phyloP scores from a whole-genome alignment of 2,113 vertebrate species.

The Peromyscus leucopus region DNA sequence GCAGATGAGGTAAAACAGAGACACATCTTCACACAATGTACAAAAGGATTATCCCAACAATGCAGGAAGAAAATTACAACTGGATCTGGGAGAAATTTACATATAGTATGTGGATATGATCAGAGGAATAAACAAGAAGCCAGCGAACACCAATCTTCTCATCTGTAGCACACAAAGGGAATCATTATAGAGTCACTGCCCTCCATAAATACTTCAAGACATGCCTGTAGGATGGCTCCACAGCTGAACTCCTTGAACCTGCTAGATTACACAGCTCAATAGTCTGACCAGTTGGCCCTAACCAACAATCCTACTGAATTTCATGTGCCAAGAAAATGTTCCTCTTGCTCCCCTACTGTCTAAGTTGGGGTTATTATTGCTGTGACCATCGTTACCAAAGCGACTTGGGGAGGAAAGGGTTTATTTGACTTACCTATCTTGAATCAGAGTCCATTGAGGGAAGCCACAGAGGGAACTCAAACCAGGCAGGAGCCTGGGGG shows the following conservation, averaged over 20 bases:
- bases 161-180: no score
- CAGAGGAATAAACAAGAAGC: not conserved
- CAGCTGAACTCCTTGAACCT: not conserved
- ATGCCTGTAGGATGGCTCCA: not conserved
- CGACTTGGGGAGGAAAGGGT: not conserved
- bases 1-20: no score
- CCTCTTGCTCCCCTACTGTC: not conserved
- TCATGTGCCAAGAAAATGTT: not conserved
- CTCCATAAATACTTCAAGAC: not conserved
- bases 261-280: not conserved
- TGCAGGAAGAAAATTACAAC: not conserved
- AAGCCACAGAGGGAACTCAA: not conserved
- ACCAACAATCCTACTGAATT: not conserved
- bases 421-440: not conserved
- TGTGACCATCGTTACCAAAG: not conserved
- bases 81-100: not conserved
- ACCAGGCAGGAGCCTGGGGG: not conserved
- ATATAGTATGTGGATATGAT: not conserved
- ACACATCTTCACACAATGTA: no score
- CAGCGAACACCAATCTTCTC: not conserved
- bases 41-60: no score
- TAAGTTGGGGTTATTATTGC: not conserved
- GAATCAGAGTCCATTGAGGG: not conserved
- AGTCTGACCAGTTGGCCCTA: not conserved
- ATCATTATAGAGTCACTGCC: not conserved